These are phyloP conservation scores for Trichopoda pennipes DNA, from an alignment of 2,888 invertebrate species.

Conservation along the genomic window DNA sequence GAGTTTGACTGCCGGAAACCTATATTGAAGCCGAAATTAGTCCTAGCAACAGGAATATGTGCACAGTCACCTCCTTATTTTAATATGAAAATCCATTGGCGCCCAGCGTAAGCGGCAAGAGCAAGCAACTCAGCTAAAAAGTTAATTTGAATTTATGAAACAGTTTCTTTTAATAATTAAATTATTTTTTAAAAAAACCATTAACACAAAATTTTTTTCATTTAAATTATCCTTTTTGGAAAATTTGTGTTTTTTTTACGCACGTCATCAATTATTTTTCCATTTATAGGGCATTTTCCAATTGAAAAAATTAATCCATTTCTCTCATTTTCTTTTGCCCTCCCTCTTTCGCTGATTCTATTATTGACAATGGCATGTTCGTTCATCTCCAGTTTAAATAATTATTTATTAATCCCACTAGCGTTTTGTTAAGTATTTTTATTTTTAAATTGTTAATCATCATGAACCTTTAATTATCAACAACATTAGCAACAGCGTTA, in stretches of 20 bases:
- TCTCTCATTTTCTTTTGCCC: background rate
- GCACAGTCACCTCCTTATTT: too few species aligned
- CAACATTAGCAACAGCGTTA: constrained; percentile 5
- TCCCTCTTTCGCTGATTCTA: background rate
- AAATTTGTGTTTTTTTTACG: background rate
- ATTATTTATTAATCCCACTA: constrained; percentile 44
- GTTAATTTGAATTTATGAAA: too few species aligned
- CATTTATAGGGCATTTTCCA: constrained; percentile 44
- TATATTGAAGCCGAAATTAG: too few species aligned
- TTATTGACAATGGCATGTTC: background rate
- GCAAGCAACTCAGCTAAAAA: too few species aligned
- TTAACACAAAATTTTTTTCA: too few species aligned
- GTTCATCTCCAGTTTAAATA: background rate
- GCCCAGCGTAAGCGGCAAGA: too few species aligned
- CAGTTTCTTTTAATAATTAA: too few species aligned
- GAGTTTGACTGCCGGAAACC: too few species aligned
- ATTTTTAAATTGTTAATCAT: constrained; percentile 51
- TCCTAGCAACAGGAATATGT: too few species aligned
- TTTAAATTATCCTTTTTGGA: constrained; percentile 3
- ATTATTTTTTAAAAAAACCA: too few species aligned
- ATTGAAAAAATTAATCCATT: constrained; percentile 56
- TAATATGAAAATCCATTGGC: too few species aligned
- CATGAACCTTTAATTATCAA: constrained; percentile 13
- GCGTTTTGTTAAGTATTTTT: constrained; percentile 45
- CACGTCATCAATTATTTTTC: constrained; percentile 44